Conservation (phyloP, 2,888 invertebrate genomes). For the Trisateles emortualis region DNA sequence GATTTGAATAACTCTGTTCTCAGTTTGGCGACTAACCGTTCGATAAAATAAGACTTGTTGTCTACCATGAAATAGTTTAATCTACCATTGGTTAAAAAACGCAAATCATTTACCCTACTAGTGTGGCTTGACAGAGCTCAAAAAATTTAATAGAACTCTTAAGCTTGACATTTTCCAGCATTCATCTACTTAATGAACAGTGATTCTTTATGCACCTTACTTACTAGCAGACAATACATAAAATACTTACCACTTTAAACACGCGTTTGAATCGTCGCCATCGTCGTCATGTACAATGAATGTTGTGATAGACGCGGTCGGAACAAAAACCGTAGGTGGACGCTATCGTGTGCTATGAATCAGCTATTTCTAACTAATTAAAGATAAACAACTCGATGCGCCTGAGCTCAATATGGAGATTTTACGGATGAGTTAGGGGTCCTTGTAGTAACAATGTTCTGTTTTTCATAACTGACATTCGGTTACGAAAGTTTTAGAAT, state of each 20-base stretch:
- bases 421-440: conserved; percentile 29
- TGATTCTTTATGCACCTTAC: neutral
- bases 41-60: too few species aligned
- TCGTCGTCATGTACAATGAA: conserved; percentile 33
- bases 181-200: neutral
- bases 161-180: too few species aligned
- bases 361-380: conserved; percentile 76
- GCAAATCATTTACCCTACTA: too few species aligned
- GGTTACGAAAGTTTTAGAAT: neutral
- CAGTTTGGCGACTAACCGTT: too few species aligned
- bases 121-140: too few species aligned
- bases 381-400: conserved; percentile 76
- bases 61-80: too few species aligned
- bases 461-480: neutral
- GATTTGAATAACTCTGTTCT: too few species aligned
- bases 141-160: too few species aligned
- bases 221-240: conserved; percentile 12
- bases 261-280: conserved; percentile 45
- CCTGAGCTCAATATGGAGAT: conserved; percentile 38
- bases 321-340: conserved; percentile 41
- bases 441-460: conserved; percentile 8
- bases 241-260: conserved; percentile 24
- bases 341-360: conserved; percentile 68
- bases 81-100: too few species aligned
- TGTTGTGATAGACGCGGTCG: conserved; percentile 58